These are phyloP conservation scores for Loxodonta africana DNA, from an alignment of 2,113 vertebrate genomes.

Conservation along the genomic window DNA sequence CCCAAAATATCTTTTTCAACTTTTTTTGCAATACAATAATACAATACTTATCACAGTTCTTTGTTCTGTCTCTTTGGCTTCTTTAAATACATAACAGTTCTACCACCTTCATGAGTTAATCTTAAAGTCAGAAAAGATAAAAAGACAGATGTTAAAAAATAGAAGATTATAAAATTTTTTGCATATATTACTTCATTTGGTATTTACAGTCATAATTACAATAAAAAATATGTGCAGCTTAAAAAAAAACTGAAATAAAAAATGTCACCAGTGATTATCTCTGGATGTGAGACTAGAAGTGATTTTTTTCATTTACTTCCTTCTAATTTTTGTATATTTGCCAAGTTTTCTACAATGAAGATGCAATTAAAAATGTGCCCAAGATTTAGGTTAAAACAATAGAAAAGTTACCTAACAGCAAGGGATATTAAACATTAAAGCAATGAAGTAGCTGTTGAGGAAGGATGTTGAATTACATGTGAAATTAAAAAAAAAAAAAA, in stretches of 20 bases:
- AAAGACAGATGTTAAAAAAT: not conserved
- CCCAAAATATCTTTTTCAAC: not conserved
- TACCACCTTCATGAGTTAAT: not conserved
- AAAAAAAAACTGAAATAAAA: not conserved
- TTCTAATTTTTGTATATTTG: not conserved
- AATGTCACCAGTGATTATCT: not conserved
- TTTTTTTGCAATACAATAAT: not conserved
- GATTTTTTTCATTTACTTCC: not conserved
- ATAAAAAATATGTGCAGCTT: not conserved
- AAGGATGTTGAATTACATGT: not conserved
- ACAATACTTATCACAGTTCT: not conserved
- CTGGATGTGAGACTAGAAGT: not conserved
- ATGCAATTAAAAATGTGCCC: constrained; percentile 11
- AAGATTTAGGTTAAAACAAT: not conserved
- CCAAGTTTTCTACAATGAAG: not conserved
- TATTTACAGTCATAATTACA: not conserved
- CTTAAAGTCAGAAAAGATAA: constrained; percentile 19
- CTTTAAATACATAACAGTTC: constrained; percentile 6
- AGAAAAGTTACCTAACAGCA: not conserved
- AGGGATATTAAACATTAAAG: not conserved
- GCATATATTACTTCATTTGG: not conserved
- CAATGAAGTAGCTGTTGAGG: not conserved
- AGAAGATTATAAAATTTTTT: not conserved
- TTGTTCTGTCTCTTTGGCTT: not conserved
- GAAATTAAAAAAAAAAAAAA: constrained; percentile 15